These are phyloP conservation scores for Phaonia tiefii DNA, from an alignment of 2,888 invertebrate genomes.

Conservation along the genomic window DNA sequence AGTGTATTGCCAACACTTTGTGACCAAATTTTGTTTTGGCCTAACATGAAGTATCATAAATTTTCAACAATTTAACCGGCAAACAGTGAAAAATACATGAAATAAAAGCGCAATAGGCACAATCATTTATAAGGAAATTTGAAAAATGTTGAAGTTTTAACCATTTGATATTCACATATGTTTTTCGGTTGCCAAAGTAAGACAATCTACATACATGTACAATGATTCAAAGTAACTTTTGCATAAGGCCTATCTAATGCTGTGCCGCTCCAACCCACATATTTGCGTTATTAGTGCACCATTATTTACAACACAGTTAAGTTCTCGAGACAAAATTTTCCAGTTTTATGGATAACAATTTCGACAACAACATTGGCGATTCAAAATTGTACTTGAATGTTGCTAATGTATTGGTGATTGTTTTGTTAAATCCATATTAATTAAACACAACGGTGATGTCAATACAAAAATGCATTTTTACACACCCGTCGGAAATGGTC, in stretches of 20 bases:
- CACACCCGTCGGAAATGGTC: neutral
- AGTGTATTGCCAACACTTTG: too few species aligned
- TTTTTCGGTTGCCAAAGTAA: neutral
- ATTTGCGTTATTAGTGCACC: constrained; percentile 50
- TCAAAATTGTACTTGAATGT: neutral
- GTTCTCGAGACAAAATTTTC: neutral
- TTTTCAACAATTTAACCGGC: neutral
- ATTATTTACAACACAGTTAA: constrained; percentile 46
- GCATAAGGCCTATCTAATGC: constrained; percentile 22
- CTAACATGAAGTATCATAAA: too few species aligned
- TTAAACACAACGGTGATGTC: constrained; percentile 31
- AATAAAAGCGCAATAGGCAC: neutral
- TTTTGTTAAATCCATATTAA: constrained; percentile 52
- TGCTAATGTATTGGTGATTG: neutral
- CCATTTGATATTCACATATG: neutral
- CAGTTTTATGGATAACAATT: neutral
- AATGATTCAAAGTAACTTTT: neutral
- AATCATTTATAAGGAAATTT: constrained; percentile 27
- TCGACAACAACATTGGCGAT: constrained; percentile 2
- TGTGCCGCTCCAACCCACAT: constrained; percentile 47
- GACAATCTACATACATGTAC: constrained; percentile 33
- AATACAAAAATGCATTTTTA: constrained; percentile 12
- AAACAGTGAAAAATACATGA: too few species aligned
- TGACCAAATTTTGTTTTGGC: too few species aligned
- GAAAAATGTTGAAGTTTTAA: constrained; percentile 23